Base-by-base conservation (phyloP, 2,888 invertebrate genomes). In the Anoncus sp. region DNA sequence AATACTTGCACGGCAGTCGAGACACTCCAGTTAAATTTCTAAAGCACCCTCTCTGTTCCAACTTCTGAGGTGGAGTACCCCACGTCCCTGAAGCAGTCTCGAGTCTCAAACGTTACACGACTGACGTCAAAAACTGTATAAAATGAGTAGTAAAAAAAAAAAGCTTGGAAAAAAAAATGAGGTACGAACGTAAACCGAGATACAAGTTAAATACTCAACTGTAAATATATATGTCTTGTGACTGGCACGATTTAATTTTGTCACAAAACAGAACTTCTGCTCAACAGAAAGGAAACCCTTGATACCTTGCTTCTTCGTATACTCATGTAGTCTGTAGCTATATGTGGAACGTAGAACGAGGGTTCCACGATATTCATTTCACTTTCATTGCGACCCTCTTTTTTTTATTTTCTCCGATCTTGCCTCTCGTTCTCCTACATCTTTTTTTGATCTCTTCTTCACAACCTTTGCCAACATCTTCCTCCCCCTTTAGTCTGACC, bases 311-410 rank as follows among this genome's bases (percentile, higher is more conserved):
- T 71, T 20, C n/a, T 20, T n/a, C 22, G 24, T 51, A n/a, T n/a
- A 38, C 9, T 9, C 20, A 20, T 47, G 20, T 20, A 47, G 38
- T 12, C 38, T 38, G 38, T 10, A 2, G 5, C 9, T 38, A 38
- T 38, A 38, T 10, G 2, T 6, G n/a, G n/a, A 38, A 12, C 6
- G 38, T 9, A 38, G 38, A 38, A 38, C 27, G 27, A 51, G 51
- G 3, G 51, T 24, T n/a, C 22, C 51, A 14, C 24, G n/a, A 82
- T 83, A 86, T 85, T 84, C 82, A 82, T 85, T 86, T 86, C 83
- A 85, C 84, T 86, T 85, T 85, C 78, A 77, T 43, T 22, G 47
- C 51, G 69, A 22, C 12, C 24, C 27, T 38, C 55, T 55, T 27
- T 40, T 47, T 40, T 59, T 22, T 20, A 16, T 65, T 38, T 67